Evolutionary conservation across 2,888 invertebrate genomes (phyloP).

Genomic region (Panorpa germanica): DNA sequence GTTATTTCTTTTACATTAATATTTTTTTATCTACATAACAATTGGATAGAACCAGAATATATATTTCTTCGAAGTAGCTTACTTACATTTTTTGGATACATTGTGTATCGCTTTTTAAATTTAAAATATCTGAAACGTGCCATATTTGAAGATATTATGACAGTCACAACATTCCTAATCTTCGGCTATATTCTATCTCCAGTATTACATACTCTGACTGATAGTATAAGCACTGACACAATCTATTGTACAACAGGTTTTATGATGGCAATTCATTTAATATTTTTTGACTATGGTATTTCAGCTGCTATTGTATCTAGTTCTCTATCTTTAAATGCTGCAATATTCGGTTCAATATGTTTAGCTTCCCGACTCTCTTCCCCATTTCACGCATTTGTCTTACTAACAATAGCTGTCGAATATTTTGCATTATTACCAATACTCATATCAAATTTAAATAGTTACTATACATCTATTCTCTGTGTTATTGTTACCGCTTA

Average conservation of each 20-base stretch:
- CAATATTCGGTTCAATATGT: slow-evolving; percentile 89
- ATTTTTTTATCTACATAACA: slow-evolving; percentile 53
- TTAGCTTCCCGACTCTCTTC: slow-evolving; percentile 78
- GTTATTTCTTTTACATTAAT: slow-evolving; percentile 53
- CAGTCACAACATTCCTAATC: slow-evolving; percentile 60
- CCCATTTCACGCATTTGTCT: slow-evolving; percentile 70
- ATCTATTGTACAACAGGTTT: slow-evolving; percentile 84
- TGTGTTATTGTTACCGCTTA: slow-evolving; percentile 29
- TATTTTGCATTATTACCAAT: slow-evolving; percentile 81
- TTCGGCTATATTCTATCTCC: slow-evolving; percentile 85
- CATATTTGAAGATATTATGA: slow-evolving; percentile 46
- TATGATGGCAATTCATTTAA: slow-evolving; percentile 72
- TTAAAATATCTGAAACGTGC: slow-evolving; percentile 16
- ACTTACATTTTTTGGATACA: slow-evolving; percentile 39
- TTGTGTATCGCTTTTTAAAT: slow-evolving; percentile 29
- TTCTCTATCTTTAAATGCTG: slow-evolving; percentile 83
- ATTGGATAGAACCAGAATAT: slow-evolving; percentile 39
- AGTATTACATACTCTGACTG: slow-evolving; percentile 81
- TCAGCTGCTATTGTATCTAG: slow-evolving; percentile 77
- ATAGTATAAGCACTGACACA: slow-evolving; percentile 93
- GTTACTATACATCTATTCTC: slow-evolving; percentile 31
- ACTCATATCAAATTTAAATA: slow-evolving; percentile 41
- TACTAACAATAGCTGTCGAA: slow-evolving; percentile 75
- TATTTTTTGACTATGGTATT: slow-evolving; percentile 85
- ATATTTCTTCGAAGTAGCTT: slow-evolving; percentile 37